phyloP scores from a whole-genome alignment of 2,888 invertebrate species.

The Crepidodera aurea region DNA sequence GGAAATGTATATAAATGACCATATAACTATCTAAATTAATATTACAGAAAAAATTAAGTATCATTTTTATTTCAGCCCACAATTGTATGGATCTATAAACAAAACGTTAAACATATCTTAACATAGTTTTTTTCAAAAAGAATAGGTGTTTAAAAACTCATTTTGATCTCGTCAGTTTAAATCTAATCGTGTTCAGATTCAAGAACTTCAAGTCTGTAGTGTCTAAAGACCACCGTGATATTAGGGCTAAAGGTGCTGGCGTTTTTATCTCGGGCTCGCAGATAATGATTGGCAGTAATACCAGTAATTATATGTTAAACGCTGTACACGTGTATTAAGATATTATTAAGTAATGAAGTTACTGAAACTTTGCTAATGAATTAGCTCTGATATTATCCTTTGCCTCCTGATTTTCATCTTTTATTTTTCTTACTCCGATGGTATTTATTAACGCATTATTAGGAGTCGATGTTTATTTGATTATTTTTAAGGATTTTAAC shows the following conservation, averaged over 20 bases:
- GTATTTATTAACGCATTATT: too few species aligned
- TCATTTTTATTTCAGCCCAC: too few species aligned
- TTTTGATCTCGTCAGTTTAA: too few species aligned
- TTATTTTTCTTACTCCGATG: background rate
- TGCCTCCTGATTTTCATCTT: background rate
- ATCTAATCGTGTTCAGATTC: background rate
- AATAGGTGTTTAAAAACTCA: too few species aligned
- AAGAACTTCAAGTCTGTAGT: conserved; percentile 31
- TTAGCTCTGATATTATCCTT: conserved; percentile 14
- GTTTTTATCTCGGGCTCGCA: conserved; percentile 24
- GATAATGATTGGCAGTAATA: conserved; percentile 24
- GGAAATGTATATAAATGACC: too few species aligned
- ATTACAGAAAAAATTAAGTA: too few species aligned
- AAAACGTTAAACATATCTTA: too few species aligned
- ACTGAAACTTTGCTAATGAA: conserved; percentile 23
- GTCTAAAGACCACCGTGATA: conserved; percentile 42
- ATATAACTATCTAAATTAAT: too few species aligned
- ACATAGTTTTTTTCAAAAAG: too few species aligned
- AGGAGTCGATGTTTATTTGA: too few species aligned
- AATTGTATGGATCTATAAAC: too few species aligned
- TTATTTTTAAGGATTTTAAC: too few species aligned
- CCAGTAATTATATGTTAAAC: conserved; percentile 22
- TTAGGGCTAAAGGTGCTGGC: conserved; percentile 41
- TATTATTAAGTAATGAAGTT: conserved; percentile 21
- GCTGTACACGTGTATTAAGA: conserved; percentile 17